phyloP scores from a whole-genome alignment of 92 coral and sea anemone genomes.

The Ricordea florida region DNA sequence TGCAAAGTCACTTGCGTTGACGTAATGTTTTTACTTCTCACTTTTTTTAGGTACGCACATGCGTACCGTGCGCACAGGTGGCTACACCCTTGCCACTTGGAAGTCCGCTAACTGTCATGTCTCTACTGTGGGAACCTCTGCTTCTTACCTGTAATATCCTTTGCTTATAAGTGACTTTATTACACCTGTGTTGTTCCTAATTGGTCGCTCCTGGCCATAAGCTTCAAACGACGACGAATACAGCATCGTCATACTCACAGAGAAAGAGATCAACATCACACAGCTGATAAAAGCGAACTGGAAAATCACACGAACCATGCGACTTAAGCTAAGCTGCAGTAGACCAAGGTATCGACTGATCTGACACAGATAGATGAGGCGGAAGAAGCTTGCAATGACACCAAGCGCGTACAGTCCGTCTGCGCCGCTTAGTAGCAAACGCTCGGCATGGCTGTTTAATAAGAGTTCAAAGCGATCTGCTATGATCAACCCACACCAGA shows the following conservation, averaged over 20 bases:
- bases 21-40: neutral
- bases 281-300: conserved; percentile 98
- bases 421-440: conserved; percentile 73
- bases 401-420: conserved; percentile 97
- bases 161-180: conserved; percentile 23
- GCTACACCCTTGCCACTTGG: no score
- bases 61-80: no score
- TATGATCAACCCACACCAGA: conserved; percentile 67
- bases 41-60: conserved; percentile 69
- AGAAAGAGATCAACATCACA: conserved; percentile 89
- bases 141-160: conserved; percentile 37
- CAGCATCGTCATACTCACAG: conserved; percentile 96
- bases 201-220: conserved; percentile 63
- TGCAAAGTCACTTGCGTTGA: neutral
- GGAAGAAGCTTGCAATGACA: conserved; percentile 91
- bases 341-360: conserved; percentile 96
- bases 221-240: conserved; percentile 85
- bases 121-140: neutral
- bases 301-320: conserved; percentile 97
- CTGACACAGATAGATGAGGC: conserved; percentile 93
- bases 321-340: conserved; percentile 90
- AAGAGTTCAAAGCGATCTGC: conserved; percentile 1
- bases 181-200: conserved; percentile 4
- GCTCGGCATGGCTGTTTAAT: conserved; percentile 11
- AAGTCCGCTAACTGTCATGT: no score